Conservation (phyloP, 2,797 vertebrate genomes). For the Rhinoraja longicauda region DNA sequence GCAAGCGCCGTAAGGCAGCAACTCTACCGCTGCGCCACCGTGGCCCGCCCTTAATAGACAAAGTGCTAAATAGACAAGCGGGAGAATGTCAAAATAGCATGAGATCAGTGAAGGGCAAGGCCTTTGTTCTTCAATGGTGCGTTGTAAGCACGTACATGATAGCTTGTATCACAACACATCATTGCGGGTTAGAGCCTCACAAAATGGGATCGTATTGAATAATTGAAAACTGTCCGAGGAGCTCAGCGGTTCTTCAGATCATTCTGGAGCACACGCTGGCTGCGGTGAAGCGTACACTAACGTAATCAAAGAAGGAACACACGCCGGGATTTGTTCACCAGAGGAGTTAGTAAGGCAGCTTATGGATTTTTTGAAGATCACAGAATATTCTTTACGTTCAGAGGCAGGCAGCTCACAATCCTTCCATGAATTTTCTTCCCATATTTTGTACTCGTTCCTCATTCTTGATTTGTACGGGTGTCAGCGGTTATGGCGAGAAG, state of each 20-base stretch:
- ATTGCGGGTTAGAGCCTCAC: background rate
- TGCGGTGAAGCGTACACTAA: background rate
- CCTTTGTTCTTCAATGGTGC: background rate
- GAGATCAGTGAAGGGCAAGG: background rate
- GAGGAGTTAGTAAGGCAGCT: background rate
- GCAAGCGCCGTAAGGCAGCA: no score
- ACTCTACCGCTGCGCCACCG: no score
- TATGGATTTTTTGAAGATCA: background rate
- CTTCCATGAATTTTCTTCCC: background rate
- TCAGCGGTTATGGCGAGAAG: no score
- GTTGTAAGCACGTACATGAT: background rate
- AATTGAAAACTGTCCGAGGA: background rate
- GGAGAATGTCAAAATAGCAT: background rate
- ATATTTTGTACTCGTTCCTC: background rate
- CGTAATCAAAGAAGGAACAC: background rate
- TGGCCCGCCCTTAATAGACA: no score
- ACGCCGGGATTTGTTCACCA: background rate
- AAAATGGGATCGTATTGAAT: background rate
- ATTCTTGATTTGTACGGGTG: no score
- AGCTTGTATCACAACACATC: no score
- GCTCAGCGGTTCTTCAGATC: background rate
- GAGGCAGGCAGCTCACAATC: background rate
- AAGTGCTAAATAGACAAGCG: background rate
- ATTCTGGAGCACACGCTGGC: background rate
- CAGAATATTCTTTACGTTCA: background rate